Conservation (phyloP, 64 coral and sea anemone genomes). For the Trachythela sp. region DNA sequence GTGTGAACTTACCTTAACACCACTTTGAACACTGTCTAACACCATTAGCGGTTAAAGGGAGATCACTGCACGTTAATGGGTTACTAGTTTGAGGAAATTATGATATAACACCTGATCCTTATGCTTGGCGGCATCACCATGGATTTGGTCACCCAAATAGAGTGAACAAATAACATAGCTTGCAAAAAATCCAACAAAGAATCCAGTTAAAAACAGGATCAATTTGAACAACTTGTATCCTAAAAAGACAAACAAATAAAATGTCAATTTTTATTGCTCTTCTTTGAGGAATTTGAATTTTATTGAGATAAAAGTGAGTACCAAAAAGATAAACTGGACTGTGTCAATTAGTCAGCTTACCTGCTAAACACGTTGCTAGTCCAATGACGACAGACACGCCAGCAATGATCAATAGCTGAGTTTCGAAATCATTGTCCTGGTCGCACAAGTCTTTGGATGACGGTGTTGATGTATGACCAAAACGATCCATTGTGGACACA, state of each 20-base stretch:
- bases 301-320: too few relatives aligned
- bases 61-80: neutral
- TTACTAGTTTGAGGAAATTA: too few relatives aligned
- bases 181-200: neutral
- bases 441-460: neutral
- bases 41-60: too few relatives aligned
- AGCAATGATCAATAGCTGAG: neutral
- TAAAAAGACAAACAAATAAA: neutral
- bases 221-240: conserved; percentile 10
- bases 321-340: neutral
- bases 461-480: neutral
- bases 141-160: neutral
- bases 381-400: neutral
- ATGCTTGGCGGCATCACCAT: neutral
- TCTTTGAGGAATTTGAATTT: too few relatives aligned
- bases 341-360: neutral
- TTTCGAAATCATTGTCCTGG: neutral
- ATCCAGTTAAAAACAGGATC: conserved; percentile 19
- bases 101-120: neutral
- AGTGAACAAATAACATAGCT: conserved; percentile 6
- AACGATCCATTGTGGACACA: neutral
- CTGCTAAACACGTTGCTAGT: neutral
- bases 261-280: too few relatives aligned
- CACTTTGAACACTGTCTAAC: too few relatives aligned
- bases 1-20: too few relatives aligned